Base-by-base conservation (phyloP, 1,140 invertebrate genomes). In the Bombus pascuorum region DNA sequence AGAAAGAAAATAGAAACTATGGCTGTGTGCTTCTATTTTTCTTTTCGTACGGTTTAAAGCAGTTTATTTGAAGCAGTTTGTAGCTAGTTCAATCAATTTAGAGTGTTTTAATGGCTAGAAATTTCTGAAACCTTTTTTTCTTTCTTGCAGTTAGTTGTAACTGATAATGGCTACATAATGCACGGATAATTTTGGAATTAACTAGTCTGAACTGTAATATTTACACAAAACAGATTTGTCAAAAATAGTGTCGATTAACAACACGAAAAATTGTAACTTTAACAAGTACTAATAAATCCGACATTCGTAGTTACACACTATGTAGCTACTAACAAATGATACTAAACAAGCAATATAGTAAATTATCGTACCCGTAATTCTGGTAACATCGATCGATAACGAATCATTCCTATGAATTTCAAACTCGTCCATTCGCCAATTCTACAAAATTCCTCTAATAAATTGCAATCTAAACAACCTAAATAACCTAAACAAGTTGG, bases 401-500 rank as follows among this genome's bases (percentile, higher is more conserved):
- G 71, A 62, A 74, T 59, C 71, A 37, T 37, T 53, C 37, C 53
- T 32, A 12, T 25, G 28, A n/a, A 42, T 22, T 72, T 42, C 13
- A 22, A 18, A 10, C 32, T 39, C 53, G 18, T 15, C 18, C 32
- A 53, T 53, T 53, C 18, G 47, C 28, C 68, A 15, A 34, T 75
- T 73, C 77, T 47, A 18, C 76, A 44, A 28, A 53, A 90, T 83
- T 89, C 87, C 80, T 89, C 82, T 76, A 87, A 92, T 89, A 92
- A 94, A 92, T 93, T 91, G 86, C 77, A 86, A 91, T 85, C 6
- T 53, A 53, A 53, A 53, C 47, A 53, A 53, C 47, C 47, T 53
- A 88, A 92, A 93, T 93, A 92, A 93, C 89, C 92, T 92, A 92
- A 93, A 93, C 92, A 94, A 93, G 92, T 94, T 93, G 92, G 89